These are phyloP conservation scores for Malurus melanocephalus DNA, from an alignment of 2,113 vertebrate species.

Conservation along the genomic window DNA sequence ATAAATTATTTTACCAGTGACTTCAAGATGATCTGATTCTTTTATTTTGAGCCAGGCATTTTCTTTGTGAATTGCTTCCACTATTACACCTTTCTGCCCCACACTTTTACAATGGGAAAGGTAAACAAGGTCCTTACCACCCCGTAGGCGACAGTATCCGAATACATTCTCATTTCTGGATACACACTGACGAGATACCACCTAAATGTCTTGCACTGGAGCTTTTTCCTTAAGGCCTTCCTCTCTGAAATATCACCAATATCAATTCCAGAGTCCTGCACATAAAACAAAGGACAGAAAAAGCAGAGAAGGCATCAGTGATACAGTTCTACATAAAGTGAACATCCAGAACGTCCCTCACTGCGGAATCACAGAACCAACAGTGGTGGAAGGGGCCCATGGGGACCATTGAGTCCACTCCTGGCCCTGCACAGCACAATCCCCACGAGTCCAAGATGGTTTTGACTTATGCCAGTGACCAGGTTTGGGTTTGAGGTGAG, in stretches of 20 bases:
- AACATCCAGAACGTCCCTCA: not conserved
- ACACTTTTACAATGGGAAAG: not conserved
- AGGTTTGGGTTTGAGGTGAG: not conserved
- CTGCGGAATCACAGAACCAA: not conserved
- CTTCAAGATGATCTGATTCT: not conserved
- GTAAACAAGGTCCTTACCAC: constrained; percentile 77
- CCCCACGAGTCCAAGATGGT: not conserved
- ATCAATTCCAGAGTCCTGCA: constrained; percentile 93
- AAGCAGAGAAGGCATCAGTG: not conserved
- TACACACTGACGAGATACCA: constrained; percentile 98
- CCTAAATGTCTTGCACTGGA: constrained; percentile 95
- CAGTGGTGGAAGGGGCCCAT: not conserved
- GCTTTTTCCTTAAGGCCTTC: constrained; percentile 91
- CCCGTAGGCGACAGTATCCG: constrained; percentile 90
- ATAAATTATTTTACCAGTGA: not conserved
- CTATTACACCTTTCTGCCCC: not conserved
- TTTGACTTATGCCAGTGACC: not conserved
- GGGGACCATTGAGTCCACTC: not conserved
- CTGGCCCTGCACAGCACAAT: not conserved
- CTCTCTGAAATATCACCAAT: constrained; percentile 92
- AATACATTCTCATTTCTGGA: constrained; percentile 97
- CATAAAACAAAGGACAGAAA: not conserved
- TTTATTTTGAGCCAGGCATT: not conserved
- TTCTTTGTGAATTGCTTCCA: not conserved
- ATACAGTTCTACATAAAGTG: not conserved